Conservation (phyloP, 2,797 vertebrate genomes). For the Dipus sagitta region DNA sequence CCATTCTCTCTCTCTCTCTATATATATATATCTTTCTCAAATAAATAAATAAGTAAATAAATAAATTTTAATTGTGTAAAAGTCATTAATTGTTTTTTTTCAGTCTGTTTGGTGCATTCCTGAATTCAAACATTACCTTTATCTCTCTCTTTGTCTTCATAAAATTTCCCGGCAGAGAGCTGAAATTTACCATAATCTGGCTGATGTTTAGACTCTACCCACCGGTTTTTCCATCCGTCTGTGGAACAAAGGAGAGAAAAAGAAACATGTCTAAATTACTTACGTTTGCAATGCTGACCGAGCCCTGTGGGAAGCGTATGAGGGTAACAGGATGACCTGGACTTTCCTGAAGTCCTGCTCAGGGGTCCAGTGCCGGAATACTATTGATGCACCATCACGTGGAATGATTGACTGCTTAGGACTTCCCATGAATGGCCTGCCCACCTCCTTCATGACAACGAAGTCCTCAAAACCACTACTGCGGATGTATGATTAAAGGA, state of each 20-base stretch:
- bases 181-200: slow-evolving; percentile 91
- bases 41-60: too few relatives aligned
- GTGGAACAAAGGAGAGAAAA: not conserved
- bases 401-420: not conserved
- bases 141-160: slow-evolving; percentile 91
- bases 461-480: not conserved
- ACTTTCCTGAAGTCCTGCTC: not conserved
- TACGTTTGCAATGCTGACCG: slow-evolving; percentile 4
- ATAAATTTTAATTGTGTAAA: not conserved
- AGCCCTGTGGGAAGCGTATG: not conserved
- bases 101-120: not conserved
- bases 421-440: not conserved
- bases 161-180: slow-evolving; percentile 90
- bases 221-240: slow-evolving; percentile 89
- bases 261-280: slow-evolving; percentile 7
- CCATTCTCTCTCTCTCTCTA: too few relatives aligned
- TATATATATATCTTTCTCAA: too few relatives aligned
- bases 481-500: slow-evolving; percentile 31
- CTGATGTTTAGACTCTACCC: slow-evolving; percentile 92
- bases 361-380: not conserved
- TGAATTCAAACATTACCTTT: slow-evolving; percentile 87
- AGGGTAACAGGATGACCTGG: not conserved
- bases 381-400: not conserved
- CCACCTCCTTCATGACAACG: not conserved
- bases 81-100: slow-evolving; percentile 14